Base-by-base conservation (phyloP, 2,888 invertebrate species). In the Eledona agricola region DNA sequence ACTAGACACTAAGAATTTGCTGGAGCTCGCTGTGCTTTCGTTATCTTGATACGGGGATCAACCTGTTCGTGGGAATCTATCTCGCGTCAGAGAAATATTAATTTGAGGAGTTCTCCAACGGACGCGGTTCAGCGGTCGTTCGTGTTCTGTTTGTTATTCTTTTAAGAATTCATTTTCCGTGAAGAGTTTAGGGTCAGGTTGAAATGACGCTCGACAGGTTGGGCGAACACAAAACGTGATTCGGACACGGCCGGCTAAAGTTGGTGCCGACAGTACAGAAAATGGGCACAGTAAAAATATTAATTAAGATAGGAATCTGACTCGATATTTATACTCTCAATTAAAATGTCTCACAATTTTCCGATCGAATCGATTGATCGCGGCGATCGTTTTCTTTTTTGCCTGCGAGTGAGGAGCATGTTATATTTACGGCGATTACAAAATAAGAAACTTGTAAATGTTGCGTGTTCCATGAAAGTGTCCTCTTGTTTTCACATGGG, bases 281-380 rank as follows among this genome's bases (percentile, higher is more conserved):
- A 45, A 25, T 32, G 26, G 13, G 37, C 25, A 5, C 11, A 22
- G 20, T 34, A 37, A 19, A 45, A 45, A 45, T 45, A 45, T 45
- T 45, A 45, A 45, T 45, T 45, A 45, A 45, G 45, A 45, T 45
- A 26, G 32, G 23, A 16, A 45, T 45, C 45, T 26, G 29, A 32
- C 23, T 42, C 15, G 28, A 42, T 45, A 45, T 45, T 45, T 45
- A 45, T 45, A 25, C 45, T 32, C 45, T 32, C 45, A 45, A 32
- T 45, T 45, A 45, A 45, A 45, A 45, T 45, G 10, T 23, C 32
- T 23, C 15, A 10, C 23, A 23, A 19, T 23, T 31, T 45, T 34
- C 32, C 11, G 45, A 45, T 45, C 34, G 19, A 31, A 29, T 25
- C 38, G 13, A 22, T 9, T 17, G 25, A 32, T 45, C 32, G 45